Percentiles rank a stretch among this genome's conserved stretches.
Conservation (phyloP, 2,888 invertebrate species). For the Andrena chrysosceles region DNA sequence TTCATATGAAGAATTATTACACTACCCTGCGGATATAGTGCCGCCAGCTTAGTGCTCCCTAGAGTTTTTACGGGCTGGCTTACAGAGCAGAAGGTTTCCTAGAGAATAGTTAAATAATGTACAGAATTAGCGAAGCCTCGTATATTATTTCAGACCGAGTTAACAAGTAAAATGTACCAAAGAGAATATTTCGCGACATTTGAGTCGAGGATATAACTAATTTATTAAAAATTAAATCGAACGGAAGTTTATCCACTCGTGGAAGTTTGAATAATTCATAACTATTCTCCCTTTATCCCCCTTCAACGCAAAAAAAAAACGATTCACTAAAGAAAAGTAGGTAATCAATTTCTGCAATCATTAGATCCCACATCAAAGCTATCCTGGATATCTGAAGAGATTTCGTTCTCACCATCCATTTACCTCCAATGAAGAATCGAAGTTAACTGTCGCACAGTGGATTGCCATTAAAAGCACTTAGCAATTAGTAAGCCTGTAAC, state of each 20-base stretch:
- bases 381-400: no score
- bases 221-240: no score
- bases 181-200: no score
- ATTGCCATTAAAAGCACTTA: conserved; percentile 3
- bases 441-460: no score
- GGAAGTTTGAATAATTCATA: no score
- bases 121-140: conserved; percentile 35
- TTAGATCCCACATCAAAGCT: no score
- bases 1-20: conserved; percentile 42
- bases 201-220: no score
- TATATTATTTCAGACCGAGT: conserved; percentile 8
- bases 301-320: background rate
- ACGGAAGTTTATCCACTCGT: no score
- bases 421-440: no score
- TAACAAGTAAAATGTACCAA: background rate
- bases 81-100: conserved; percentile 21
- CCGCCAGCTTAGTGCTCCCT: conserved; percentile 40
- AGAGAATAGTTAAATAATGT: conserved; percentile 35
- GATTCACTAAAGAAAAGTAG: background rate
- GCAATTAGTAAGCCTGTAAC: background rate
- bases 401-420: no score
- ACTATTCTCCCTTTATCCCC: no score
- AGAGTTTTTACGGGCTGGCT: conserved; percentile 43
- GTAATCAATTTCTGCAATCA: background rate
- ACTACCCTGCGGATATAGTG: conserved; percentile 12